Percentiles rank a stretch among this genome's conserved stretches.
phyloP scores from a whole-genome alignment of 37 sponge, comb jelly and placozoan species.

The Spongilla lacustris region DNA sequence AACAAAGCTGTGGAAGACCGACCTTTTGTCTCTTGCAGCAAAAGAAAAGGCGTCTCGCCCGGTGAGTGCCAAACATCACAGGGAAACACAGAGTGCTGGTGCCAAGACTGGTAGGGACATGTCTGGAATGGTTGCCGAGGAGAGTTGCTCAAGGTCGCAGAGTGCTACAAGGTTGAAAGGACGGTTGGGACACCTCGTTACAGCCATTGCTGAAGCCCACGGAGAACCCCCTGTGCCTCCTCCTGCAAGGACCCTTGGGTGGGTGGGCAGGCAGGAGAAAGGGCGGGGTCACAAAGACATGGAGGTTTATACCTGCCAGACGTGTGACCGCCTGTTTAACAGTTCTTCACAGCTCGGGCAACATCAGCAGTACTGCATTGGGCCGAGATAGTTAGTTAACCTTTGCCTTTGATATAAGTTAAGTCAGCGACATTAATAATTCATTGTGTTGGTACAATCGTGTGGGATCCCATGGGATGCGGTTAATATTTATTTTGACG shows the following conservation, averaged over 20 bases:
- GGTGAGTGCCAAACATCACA: not conserved
- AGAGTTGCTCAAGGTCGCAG: not conserved
- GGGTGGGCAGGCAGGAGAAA: not conserved
- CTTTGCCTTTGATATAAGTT: no score
- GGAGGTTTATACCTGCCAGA: slow-evolving; percentile 6
- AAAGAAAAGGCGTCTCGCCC: not conserved
- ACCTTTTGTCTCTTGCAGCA: not conserved
- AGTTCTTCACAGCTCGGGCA: not conserved
- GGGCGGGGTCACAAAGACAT: not conserved
- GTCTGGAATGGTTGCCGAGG: not conserved
- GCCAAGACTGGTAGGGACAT: not conserved
- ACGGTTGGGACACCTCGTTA: slow-evolving; percentile 29
- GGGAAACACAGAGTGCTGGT: not conserved
- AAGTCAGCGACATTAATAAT: no score
- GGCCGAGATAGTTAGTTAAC: no score
- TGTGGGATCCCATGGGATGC: no score
- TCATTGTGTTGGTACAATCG: not conserved
- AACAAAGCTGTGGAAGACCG: not conserved
- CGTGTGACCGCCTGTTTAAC: slow-evolving; percentile 29
- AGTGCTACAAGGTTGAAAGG: slow-evolving; percentile 9
- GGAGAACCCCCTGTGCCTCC: not conserved
- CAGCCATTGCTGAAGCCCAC: slow-evolving; percentile 48
- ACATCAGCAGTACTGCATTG: not conserved
- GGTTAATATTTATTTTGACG: not conserved
- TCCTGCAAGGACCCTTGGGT: not conserved